A percentile compares a stretch with the other conserved stretches of the same genome.
phyloP scores from a whole-genome alignment of 2,888 invertebrate species.

The Caenorhabditis sulstoni region DNA sequence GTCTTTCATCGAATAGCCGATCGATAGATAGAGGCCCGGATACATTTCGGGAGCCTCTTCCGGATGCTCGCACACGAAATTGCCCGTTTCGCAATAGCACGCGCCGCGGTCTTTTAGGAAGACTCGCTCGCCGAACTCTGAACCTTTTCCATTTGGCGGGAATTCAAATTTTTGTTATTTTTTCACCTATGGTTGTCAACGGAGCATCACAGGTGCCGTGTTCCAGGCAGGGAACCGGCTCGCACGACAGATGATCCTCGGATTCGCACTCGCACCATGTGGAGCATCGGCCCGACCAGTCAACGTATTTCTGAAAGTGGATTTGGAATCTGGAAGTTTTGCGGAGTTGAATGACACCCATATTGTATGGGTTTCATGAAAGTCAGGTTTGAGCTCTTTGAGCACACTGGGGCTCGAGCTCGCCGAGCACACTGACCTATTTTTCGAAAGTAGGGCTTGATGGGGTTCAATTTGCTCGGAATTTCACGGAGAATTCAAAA shows the following conservation, averaged over 20 bases:
- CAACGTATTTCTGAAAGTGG: slow-evolving; percentile 66
- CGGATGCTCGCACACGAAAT: slow-evolving; percentile 76
- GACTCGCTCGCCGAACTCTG: slow-evolving; percentile 77
- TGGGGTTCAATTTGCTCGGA: not conserved
- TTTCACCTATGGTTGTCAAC: slow-evolving; percentile 71
- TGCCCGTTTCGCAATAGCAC: slow-evolving; percentile 74
- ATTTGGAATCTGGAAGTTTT: too few relatives aligned
- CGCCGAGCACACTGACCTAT: not conserved
- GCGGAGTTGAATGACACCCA: not conserved
- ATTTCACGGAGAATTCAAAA: not conserved
- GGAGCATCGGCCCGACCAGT: slow-evolving; percentile 77
- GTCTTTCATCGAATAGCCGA: slow-evolving; percentile 75
- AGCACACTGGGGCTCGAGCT: not conserved
- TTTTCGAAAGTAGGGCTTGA: too few relatives aligned
- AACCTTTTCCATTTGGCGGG: not conserved
- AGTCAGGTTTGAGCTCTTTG: not conserved
- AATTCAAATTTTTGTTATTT: not conserved
- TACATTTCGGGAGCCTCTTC: slow-evolving; percentile 69
- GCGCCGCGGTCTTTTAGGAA: slow-evolving; percentile 77
- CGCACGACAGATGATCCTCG: slow-evolving; percentile 70
- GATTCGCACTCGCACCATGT: slow-evolving; percentile 77
- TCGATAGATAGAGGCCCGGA: slow-evolving; percentile 73
- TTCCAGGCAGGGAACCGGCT: slow-evolving; percentile 70
- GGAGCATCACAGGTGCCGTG: slow-evolving; percentile 69
- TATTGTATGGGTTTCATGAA: not conserved